phyloP scores from a whole-genome alignment of 2,113 vertebrate species.

The Callipepla californica region DNA sequence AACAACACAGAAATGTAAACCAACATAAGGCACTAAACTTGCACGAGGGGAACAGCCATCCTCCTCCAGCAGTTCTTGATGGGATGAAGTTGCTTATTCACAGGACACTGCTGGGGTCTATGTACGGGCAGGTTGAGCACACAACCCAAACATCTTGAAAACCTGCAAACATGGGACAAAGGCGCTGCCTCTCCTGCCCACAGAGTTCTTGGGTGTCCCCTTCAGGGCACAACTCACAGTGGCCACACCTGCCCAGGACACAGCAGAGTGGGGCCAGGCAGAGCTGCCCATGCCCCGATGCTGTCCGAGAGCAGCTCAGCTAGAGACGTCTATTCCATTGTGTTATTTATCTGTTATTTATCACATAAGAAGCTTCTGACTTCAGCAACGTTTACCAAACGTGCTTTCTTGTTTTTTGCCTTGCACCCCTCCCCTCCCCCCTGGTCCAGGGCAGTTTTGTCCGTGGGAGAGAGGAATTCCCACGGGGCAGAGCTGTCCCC shows the following conservation, averaged over 20 bases:
- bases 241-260: background rate
- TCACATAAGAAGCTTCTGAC: background rate
- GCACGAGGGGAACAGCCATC: background rate
- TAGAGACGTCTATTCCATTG: accelerated
- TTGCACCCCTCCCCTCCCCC: background rate
- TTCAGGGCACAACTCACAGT: background rate
- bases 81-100: background rate
- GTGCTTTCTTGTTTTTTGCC: background rate
- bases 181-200: background rate
- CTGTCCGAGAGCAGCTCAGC: accelerated
- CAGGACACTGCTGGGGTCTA: background rate
- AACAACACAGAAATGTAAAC: background rate
- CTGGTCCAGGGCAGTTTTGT: too few species aligned
- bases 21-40: background rate
- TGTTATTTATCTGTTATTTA: background rate
- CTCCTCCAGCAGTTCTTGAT: background rate
- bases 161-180: background rate
- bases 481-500: background rate
- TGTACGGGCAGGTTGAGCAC: background rate
- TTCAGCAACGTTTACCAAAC: background rate
- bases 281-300: background rate
- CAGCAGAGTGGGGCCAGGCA: accelerated
- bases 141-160: background rate
- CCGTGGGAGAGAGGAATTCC: too few species aligned
- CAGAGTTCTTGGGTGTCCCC: background rate